phyloP scores from a whole-genome alignment of 2,888 invertebrate genomes.

The Thysanoteuthis rhombus region DNA sequence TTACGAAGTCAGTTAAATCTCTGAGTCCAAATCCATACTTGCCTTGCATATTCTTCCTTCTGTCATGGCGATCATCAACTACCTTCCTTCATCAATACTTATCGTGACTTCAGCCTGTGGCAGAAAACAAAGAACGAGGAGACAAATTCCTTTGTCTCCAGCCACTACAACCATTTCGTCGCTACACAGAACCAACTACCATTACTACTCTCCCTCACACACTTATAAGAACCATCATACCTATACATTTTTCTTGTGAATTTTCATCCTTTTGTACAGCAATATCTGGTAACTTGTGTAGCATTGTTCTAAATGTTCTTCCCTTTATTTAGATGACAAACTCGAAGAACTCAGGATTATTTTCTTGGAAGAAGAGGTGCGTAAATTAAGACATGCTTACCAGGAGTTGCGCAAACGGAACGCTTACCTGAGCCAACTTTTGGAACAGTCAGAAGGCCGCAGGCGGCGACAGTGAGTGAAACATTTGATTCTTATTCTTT shows the following conservation, averaged over 20 bases:
- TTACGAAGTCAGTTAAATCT: too few relatives aligned
- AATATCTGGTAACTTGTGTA: not conserved
- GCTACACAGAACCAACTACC: too few relatives aligned
- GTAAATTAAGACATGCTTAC: slow-evolving; percentile 60
- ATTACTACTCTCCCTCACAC: too few relatives aligned
- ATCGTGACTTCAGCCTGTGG: too few relatives aligned
- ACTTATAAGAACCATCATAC: too few relatives aligned
- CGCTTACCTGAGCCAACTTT: slow-evolving; percentile 58
- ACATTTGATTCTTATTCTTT: not conserved
- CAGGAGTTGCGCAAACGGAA: slow-evolving; percentile 61
- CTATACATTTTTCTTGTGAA: not conserved
- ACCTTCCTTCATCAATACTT: too few relatives aligned
- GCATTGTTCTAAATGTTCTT: slow-evolving; percentile 22
- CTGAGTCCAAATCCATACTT: too few relatives aligned
- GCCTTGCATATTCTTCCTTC: too few relatives aligned
- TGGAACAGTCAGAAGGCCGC: slow-evolving; percentile 59
- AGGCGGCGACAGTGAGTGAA: slow-evolving; percentile 57
- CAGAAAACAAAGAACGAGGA: too few relatives aligned
- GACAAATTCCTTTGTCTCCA: too few relatives aligned
- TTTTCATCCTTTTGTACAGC: slow-evolving; percentile 33
- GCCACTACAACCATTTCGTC: too few relatives aligned
- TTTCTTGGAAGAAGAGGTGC: slow-evolving; percentile 64
- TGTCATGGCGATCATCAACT: too few relatives aligned
- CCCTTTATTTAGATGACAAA: slow-evolving; percentile 50
- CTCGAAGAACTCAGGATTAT: slow-evolving; percentile 61